Evolutionary conservation across 1,140 invertebrate species (phyloP).

Genomic region (Asobara japonica): DNA sequence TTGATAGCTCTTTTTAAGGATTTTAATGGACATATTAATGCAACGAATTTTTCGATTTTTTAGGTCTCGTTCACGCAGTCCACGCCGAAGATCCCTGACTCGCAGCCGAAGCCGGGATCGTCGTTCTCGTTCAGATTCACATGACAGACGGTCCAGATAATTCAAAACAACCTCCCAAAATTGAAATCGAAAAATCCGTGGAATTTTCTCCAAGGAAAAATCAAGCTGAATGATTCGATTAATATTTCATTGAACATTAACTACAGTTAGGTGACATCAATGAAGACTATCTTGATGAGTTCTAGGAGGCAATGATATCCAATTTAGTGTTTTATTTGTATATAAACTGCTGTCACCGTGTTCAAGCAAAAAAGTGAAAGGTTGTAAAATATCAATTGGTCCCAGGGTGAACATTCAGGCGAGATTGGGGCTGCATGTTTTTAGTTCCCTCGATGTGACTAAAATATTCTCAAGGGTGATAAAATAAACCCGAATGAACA

Average conservation of each 20-base stretch:
- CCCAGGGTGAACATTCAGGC: too few species aligned
- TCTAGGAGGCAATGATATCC: constrained; percentile 39
- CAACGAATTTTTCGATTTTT: constrained; percentile 47
- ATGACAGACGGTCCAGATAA: constrained; percentile 64
- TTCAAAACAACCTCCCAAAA: not conserved
- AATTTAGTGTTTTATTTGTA: constrained; percentile 50
- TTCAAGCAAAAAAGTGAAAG: constrained; percentile 19
- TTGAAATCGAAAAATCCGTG: not conserved
- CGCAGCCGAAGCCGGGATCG: constrained; percentile 64
- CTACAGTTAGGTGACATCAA: constrained; percentile 56
- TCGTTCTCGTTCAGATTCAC: constrained; percentile 65
- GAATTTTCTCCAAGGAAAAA: not conserved
- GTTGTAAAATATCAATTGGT: too few species aligned
- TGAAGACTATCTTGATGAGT: constrained; percentile 44
- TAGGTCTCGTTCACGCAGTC: constrained; percentile 64
- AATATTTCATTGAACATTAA: constrained; percentile 29
- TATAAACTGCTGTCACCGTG: constrained; percentile 42
- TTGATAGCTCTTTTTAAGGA: constrained; percentile 27
- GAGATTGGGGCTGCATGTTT: too few species aligned
- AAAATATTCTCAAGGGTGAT: too few species aligned
- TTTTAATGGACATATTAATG: constrained; percentile 38
- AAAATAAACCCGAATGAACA: constrained; percentile 1
- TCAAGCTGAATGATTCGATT: not conserved
- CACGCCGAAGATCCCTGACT: constrained; percentile 60
- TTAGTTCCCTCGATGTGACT: too few species aligned